A percentile compares a stretch with the other conserved stretches of the same genome.
These are phyloP conservation scores for Megaceryle maxima DNA, from an alignment of 2,113 vertebrate species.

Conservation along the genomic window DNA sequence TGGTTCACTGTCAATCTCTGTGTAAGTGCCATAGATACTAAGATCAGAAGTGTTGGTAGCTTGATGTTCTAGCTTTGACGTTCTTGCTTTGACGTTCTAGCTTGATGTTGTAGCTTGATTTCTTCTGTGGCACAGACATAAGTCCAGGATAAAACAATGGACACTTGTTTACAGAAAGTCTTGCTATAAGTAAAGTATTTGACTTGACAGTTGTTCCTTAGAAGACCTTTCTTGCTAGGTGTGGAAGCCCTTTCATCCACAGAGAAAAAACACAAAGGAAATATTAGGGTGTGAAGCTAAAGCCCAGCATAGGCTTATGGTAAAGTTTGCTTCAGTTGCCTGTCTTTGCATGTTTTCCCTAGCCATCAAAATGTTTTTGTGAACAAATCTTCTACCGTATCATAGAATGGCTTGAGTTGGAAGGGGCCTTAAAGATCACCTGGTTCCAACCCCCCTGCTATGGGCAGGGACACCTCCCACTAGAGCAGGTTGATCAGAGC, in stretches of 20 bases:
- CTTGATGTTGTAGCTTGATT: neutral
- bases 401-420: neutral
- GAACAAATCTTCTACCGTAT: neutral
- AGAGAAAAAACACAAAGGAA: neutral
- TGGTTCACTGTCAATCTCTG: neutral
- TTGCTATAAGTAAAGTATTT: neutral
- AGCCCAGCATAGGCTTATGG: neutral
- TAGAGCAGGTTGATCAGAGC: too few species aligned
- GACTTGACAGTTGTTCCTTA: neutral
- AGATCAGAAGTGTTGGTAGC: neutral
- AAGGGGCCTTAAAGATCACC: too few species aligned
- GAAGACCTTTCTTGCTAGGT: neutral
- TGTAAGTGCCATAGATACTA: neutral
- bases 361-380: neutral
- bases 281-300: neutral
- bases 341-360: neutral
- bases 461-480: too few species aligned
- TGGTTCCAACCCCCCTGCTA: too few species aligned
- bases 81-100: neutral
- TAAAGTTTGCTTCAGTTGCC: neutral
- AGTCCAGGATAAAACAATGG: neutral
- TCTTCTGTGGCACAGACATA: neutral
- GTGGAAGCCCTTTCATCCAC: neutral
- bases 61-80: neutral
- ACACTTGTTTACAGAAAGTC: neutral